phyloP scores from a whole-genome alignment of 1,140 invertebrate species.

The Drosophila obscura region DNA sequence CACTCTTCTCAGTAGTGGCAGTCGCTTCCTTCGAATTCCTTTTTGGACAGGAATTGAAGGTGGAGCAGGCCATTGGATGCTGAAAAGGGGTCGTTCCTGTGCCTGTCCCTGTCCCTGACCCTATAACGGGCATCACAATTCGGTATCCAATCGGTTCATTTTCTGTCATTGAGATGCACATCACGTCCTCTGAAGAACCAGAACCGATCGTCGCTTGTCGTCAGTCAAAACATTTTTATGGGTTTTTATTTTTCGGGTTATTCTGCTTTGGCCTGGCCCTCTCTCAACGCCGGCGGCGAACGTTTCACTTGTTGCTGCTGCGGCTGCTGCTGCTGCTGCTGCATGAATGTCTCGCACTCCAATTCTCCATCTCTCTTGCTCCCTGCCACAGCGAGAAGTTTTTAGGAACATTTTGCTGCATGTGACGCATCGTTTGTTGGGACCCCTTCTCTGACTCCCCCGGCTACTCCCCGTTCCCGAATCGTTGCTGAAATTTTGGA shows the following conservation, averaged over 20 bases:
- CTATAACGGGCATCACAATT: conserved; percentile 23
- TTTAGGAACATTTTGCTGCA: conserved; percentile 72
- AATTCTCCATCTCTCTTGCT: conserved; percentile 1
- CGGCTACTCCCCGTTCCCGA: conserved; percentile 32
- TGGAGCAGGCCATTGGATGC: not conserved
- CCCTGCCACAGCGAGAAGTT: conserved; percentile 37
- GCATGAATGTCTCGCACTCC: conserved; percentile 6
- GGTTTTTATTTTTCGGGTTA: conserved; percentile 42
- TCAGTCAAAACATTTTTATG: conserved; percentile 78
- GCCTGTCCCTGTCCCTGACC: conserved; percentile 26
- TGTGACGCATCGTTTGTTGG: conserved; percentile 68
- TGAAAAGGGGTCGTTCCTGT: too few relatives aligned
- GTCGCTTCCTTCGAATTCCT: conserved; percentile 12
- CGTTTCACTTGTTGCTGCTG: conserved; percentile 72
- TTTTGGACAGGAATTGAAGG: not conserved
- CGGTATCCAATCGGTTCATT: conserved; percentile 32
- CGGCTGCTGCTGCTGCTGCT: conserved; percentile 22
- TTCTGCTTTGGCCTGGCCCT: conserved; percentile 21
- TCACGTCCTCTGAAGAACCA: conserved; percentile 47
- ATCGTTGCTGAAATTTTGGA: conserved; percentile 72
- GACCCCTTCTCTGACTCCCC: not conserved
- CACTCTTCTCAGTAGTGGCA: conserved; percentile 2
- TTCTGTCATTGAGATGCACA: conserved; percentile 52
- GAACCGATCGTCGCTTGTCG: conserved; percentile 50
- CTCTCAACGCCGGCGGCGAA: conserved; percentile 22